phyloP scores from a whole-genome alignment of 2,888 invertebrate species.

The Apotomis turbidana region DNA sequence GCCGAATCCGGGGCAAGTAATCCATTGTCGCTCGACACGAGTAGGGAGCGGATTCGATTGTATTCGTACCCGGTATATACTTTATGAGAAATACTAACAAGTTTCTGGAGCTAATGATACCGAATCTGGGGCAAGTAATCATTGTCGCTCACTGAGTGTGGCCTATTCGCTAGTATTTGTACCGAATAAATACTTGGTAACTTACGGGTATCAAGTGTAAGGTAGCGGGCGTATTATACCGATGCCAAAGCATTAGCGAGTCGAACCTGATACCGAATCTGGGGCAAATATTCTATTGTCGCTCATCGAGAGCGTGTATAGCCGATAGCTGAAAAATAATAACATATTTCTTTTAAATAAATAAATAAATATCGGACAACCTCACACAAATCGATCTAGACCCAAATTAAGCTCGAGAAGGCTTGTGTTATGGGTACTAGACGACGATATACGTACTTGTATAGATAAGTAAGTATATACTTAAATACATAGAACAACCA shows the following conservation, averaged over 20 bases:
- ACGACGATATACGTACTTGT: too few species aligned
- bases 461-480: too few species aligned
- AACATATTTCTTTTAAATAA: not conserved
- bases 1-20: conserved; percentile 30
- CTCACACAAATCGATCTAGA: too few species aligned
- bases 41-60: not conserved
- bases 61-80: conserved; percentile 13
- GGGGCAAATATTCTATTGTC: conserved; percentile 33
- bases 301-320: not conserved
- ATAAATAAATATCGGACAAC: too few species aligned
- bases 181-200: not conserved
- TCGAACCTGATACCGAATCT: conserved; percentile 26
- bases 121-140: not conserved
- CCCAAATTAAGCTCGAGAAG: too few species aligned
- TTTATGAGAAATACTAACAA: not conserved
- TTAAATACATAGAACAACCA: too few species aligned
- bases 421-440: too few species aligned
- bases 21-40: conserved; percentile 24
- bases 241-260: conserved; percentile 16
- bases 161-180: too few species aligned
- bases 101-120: not conserved
- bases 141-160: too few species aligned
- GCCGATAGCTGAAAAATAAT: conserved; percentile 1
- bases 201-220: not conserved
- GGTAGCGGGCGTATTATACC: not conserved